Evolutionary conservation across 2,888 invertebrate species (phyloP).

Genomic region (Andrena marginata): DNA sequence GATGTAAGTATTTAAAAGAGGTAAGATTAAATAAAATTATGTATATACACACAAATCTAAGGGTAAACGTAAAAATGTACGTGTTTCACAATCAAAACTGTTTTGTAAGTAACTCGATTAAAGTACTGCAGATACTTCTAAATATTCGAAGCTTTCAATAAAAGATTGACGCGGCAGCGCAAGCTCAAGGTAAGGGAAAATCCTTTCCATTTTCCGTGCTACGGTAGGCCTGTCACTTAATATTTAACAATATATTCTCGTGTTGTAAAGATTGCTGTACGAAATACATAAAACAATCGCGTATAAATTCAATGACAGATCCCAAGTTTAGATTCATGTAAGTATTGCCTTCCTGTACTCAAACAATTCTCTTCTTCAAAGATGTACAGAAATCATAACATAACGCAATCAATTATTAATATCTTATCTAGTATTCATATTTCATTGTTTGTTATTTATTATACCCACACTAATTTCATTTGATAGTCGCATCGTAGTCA

Average conservation of each 20-base stretch:
- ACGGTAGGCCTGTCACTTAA: slow-evolving; percentile 50
- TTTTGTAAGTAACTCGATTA: slow-evolving; percentile 29
- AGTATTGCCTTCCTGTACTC: slow-evolving; percentile 49
- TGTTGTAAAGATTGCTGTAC: slow-evolving; percentile 24
- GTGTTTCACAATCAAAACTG: slow-evolving; percentile 32
- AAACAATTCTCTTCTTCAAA: slow-evolving; percentile 22
- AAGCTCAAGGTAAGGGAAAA: slow-evolving; percentile 25
- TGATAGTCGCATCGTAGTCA: slow-evolving; percentile 19
- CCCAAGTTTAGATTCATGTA: slow-evolving; percentile 20
- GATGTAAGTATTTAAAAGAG: slow-evolving; percentile 26
- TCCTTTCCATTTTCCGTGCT: slow-evolving; percentile 18
- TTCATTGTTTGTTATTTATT: slow-evolving; percentile 39
- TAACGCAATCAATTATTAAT: slow-evolving; percentile 26
- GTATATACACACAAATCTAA: slow-evolving; percentile 51
- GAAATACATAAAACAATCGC: slow-evolving; percentile 27
- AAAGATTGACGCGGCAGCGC: slow-evolving; percentile 37
- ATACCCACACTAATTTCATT: slow-evolving; percentile 31
- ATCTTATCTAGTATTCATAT: slow-evolving; percentile 18
- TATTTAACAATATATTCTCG: slow-evolving; percentile 18
- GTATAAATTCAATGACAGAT: slow-evolving; percentile 35
- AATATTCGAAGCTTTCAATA: slow-evolving; percentile 33
- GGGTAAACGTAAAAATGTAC: slow-evolving; percentile 35
- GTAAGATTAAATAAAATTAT: slow-evolving; percentile 31
- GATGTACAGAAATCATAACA: slow-evolving; percentile 19
- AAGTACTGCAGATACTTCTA: slow-evolving; percentile 36